These are phyloP conservation scores for Butorides virescens DNA, from an alignment of 2,113 vertebrate genomes.

Conservation along the genomic window DNA sequence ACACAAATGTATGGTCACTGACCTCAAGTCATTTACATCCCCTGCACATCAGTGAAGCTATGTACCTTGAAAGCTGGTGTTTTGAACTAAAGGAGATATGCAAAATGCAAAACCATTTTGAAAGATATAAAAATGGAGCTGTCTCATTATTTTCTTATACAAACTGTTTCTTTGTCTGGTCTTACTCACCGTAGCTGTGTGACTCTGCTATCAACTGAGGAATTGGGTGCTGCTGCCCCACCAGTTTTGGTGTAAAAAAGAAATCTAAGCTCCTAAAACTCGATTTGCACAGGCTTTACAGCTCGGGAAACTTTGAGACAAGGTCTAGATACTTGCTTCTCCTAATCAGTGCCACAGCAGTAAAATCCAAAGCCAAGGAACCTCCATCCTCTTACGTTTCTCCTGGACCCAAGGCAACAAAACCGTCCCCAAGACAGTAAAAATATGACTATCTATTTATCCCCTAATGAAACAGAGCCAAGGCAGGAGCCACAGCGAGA, in stretches of 20 bases:
- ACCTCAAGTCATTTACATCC: not conserved
- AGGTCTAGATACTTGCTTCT: not conserved
- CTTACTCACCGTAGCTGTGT: not conserved
- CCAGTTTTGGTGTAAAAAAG: not conserved
- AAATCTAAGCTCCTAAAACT: not conserved
- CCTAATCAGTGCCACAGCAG: not conserved
- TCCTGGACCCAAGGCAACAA: not conserved
- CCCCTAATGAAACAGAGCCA: slow-evolving; percentile 34
- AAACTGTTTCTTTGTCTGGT: not conserved
- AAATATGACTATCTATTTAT: not conserved
- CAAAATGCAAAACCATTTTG: accelerated
- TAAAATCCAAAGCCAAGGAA: not conserved
- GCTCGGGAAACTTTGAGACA: not conserved
- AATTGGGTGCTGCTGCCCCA: not conserved
- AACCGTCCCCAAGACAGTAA: not conserved
- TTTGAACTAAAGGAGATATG: not conserved
- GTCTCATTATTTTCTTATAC: slow-evolving; percentile 25
- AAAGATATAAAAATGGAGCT: not conserved
- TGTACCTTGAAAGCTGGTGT: not conserved
- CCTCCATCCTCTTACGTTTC: not conserved
- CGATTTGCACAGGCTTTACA: not conserved
- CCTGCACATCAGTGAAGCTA: not conserved
- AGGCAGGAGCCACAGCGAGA: not conserved
- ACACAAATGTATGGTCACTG: not conserved
- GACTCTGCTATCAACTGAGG: not conserved